These are phyloP conservation scores for Bombus huntii DNA, from an alignment of 1,140 invertebrate species.

Conservation along the genomic window DNA sequence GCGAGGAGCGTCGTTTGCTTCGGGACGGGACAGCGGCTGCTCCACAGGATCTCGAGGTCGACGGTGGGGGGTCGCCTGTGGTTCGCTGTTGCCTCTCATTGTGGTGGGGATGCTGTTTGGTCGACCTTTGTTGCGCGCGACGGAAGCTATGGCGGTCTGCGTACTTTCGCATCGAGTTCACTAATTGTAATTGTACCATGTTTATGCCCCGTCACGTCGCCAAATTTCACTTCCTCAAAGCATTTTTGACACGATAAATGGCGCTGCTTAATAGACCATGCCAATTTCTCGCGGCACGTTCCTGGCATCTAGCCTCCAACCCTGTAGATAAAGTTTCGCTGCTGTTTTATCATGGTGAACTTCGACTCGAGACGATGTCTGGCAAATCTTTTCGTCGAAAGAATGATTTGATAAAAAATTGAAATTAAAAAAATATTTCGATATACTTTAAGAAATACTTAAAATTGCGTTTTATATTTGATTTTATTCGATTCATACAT, in stretches of 20 bases:
- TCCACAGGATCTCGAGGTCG: slow-evolving; percentile 62
- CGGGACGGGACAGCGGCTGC: slow-evolving; percentile 57
- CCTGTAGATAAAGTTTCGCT: neutral
- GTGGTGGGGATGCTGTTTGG: slow-evolving; percentile 52
- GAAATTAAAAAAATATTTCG: neutral
- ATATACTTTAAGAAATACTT: too few relatives aligned
- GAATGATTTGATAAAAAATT: neutral
- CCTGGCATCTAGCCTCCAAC: neutral
- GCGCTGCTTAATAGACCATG: neutral
- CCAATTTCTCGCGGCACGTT: neutral
- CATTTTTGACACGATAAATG: neutral
- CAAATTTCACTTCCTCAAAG: slow-evolving; percentile 6
- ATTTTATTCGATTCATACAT: neutral
- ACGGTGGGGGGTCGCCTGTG: slow-evolving; percentile 47
- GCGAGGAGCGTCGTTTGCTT: slow-evolving; percentile 59
- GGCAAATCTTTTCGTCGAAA: neutral
- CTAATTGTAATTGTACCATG: slow-evolving; percentile 19
- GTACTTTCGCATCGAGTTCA: slow-evolving; percentile 3
- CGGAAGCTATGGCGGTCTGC: slow-evolving; percentile 22
- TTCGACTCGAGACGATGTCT: too few relatives aligned
- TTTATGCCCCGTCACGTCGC: neutral
- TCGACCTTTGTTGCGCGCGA: slow-evolving; percentile 62
- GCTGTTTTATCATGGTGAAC: too few relatives aligned
- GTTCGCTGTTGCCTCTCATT: slow-evolving; percentile 42
- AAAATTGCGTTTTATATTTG: neutral